A percentile compares a stretch with the other conserved stretches of the same genome.
phyloP scores from a whole-genome alignment of 1,140 invertebrate species.

The Steinernema feltiae region DNA sequence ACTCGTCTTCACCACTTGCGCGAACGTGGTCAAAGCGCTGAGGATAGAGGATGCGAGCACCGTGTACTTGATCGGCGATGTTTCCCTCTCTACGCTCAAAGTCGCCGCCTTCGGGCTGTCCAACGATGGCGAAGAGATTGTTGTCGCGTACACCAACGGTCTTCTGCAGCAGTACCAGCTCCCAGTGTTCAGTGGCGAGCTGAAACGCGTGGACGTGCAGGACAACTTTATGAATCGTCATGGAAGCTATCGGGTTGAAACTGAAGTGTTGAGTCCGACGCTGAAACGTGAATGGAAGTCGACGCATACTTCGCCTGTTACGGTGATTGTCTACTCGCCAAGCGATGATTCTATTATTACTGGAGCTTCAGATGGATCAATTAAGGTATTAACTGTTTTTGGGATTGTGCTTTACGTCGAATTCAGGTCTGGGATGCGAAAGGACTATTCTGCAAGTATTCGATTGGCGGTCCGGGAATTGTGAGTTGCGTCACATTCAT shows the following conservation, averaged over 20 bases:
- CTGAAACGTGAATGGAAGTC: slow-evolving; percentile 32
- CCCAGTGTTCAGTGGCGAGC: neutral
- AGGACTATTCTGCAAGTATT: slow-evolving; percentile 10
- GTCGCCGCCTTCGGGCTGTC: slow-evolving; percentile 36
- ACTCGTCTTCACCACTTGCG: slow-evolving; percentile 37
- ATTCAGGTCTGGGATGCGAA: slow-evolving; percentile 3
- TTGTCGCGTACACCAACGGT: slow-evolving; percentile 42
- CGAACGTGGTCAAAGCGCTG: slow-evolving; percentile 40
- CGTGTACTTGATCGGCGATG: slow-evolving; percentile 37
- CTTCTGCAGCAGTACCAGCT: slow-evolving; percentile 33
- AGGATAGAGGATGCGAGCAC: slow-evolving; percentile 33
- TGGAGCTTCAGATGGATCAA: slow-evolving; percentile 35
- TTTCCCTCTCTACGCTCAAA: slow-evolving; percentile 14
- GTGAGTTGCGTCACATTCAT: neutral
- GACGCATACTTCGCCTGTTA: slow-evolving; percentile 29
- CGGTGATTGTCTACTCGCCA: slow-evolving; percentile 23
- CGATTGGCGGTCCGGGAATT: neutral
- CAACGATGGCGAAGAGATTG: slow-evolving; percentile 32
- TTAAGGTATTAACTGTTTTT: slow-evolving; percentile 22
- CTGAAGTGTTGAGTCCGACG: slow-evolving; percentile 9
- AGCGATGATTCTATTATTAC: slow-evolving; percentile 23
- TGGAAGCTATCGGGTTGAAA: neutral
- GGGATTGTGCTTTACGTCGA: neutral
- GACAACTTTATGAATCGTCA: slow-evolving; percentile 28
- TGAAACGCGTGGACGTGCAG: slow-evolving; percentile 24